Base-by-base conservation (phyloP, 2,113 vertebrate species). In the Ageneiosus marmoratus region DNA sequence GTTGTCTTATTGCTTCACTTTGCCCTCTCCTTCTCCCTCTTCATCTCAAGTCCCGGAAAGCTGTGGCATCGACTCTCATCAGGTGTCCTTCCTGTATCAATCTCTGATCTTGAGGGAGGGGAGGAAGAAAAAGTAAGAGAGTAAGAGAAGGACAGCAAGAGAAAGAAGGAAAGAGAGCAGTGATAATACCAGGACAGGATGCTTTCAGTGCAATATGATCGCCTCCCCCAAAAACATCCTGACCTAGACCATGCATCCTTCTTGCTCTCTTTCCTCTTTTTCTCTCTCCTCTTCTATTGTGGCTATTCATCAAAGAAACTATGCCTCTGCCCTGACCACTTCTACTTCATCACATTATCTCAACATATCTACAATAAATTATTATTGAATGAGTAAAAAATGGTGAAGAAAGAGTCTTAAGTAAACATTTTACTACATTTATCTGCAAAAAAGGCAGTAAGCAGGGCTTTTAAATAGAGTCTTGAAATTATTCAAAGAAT, bases 11-110 rank as follows among this genome's bases (percentile, higher is more conserved):
- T 84, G 60, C 69, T 13, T 53, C 29, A 55, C 70, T 69, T 50
- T 27, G 77, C 58, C 79, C 80, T 75, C 53, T 69, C 75, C 50
- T 72, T 83, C 62, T 62, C 72, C 79, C 79, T 78, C 79, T 75
- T 77, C 51, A 81, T 84, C 62, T 50, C 85, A 90, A 92, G 93
- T 90, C 91, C 92, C 89, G 89, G 92, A 93, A 93, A 93, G 93
- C 93, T 92, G 89, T 89, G 91, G 87, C 91, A 93, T 94, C 86
- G 92, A 92, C 93, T 93, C 91, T 91, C 93, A 91, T 93, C 93
- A 92, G 92, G 93, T 94, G 92, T 94, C 93, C 94, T 94, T 94
- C 94, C 93, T 94, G 93, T 93, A 91, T 93, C 93, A 89, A 93
- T 87, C 87, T 89, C 82, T 87, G 84, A 89, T 89, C 88, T 89